phyloP scores from a whole-genome alignment of 2,113 vertebrate genomes.

The Eubucco bourcierii region DNA sequence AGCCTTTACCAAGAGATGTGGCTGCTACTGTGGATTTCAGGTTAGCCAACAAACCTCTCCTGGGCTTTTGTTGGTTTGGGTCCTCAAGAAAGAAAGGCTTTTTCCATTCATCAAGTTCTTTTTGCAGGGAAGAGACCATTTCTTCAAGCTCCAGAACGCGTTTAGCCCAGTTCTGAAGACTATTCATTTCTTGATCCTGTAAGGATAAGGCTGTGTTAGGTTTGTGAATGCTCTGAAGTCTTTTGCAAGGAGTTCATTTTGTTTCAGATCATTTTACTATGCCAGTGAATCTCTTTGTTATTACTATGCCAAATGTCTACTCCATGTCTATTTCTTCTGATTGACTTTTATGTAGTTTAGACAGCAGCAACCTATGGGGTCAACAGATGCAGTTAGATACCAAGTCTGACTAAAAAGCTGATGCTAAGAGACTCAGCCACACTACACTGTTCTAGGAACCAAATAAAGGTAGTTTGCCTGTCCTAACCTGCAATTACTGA shows the following conservation, averaged over 20 bases:
- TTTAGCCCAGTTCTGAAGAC: slow-evolving; percentile 64
- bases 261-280: neutral
- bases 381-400: neutral
- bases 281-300: neutral
- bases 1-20: slow-evolving; percentile 49
- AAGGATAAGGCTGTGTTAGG: neutral
- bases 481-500: neutral
- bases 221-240: neutral
- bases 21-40: slow-evolving; percentile 80
- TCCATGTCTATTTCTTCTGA: neutral
- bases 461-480: neutral
- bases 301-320: neutral
- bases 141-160: slow-evolving; percentile 72
- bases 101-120: slow-evolving; percentile 58
- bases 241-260: neutral
- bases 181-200: slow-evolving; percentile 65
- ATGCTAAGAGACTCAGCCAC: neutral
- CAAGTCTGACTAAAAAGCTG: neutral
- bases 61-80: slow-evolving; percentile 66
- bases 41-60: slow-evolving; percentile 81
- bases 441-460: neutral
- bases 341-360: neutral
- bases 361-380: neutral
- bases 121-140: slow-evolving; percentile 72
- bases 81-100: slow-evolving; percentile 61